Conservation (phyloP, 2,888 invertebrate species). For the Apamea sordens region DNA sequence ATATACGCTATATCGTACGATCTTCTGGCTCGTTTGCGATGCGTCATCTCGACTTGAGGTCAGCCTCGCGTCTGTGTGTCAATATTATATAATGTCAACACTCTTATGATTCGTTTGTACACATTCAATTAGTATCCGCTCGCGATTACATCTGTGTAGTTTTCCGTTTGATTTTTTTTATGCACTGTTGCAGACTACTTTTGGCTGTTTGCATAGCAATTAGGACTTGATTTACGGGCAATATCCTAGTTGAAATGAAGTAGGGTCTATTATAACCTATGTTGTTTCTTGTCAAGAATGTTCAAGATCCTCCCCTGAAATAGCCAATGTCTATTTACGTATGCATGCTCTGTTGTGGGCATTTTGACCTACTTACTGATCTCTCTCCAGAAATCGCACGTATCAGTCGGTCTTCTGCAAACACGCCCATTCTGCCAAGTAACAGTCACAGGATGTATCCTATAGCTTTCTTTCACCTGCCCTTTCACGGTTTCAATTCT, state of each 20-base stretch:
- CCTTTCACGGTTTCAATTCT: slow-evolving; percentile 26
- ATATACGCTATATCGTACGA: slow-evolving; percentile 7
- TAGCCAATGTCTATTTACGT: background rate
- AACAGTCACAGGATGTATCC: slow-evolving; percentile 26
- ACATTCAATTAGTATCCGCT: slow-evolving; percentile 4
- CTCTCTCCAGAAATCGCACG: background rate
- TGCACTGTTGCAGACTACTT: background rate
- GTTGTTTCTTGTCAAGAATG: background rate
- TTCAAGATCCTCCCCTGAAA: background rate
- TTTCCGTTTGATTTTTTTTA: background rate
- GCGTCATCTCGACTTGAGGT: slow-evolving; percentile 18
- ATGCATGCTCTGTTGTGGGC: background rate
- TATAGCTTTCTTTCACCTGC: slow-evolving; percentile 48
- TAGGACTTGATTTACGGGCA: background rate
- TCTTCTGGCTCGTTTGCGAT: slow-evolving; percentile 32
- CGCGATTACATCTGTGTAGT: background rate
- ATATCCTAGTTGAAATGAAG: background rate
- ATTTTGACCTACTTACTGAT: background rate
- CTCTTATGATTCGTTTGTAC: slow-evolving; percentile 16
- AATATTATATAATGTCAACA: slow-evolving; percentile 49
- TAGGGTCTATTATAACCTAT: background rate
- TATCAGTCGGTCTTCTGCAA: background rate
- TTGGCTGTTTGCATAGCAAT: background rate
- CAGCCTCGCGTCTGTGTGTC: background rate
- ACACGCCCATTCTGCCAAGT: background rate